Percentiles rank a stretch among this genome's conserved stretches.
Evolutionary conservation across 2,797 vertebrate genomes (phyloP).

Genomic region (Otolemur crassicaudatus): DNA sequence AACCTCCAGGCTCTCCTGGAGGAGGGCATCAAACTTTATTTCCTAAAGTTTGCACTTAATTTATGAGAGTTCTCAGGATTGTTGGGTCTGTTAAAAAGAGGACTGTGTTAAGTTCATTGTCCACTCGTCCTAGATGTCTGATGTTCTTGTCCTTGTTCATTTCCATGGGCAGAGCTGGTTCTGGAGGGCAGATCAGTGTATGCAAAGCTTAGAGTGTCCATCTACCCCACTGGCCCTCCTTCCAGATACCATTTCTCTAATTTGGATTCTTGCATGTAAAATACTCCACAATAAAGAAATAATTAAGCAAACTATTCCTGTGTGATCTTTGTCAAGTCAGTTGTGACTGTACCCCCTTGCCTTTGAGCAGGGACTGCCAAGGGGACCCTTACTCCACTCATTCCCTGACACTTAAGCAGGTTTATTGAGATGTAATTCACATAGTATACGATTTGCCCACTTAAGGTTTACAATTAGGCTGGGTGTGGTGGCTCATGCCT

Average conservation of each 20-base stretch:
- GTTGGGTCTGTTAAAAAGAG: constrained; percentile 70
- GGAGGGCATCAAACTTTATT: constrained; percentile 81
- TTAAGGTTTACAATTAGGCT: neutral
- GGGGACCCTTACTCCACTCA: neutral
- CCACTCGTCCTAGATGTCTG: constrained; percentile 47
- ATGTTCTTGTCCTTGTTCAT: constrained; percentile 55
- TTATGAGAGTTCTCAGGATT: constrained; percentile 77
- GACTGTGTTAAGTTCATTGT: constrained; percentile 74
- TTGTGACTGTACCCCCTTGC: neutral
- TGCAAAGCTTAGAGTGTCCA: constrained; percentile 34
- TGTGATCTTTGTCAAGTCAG: constrained; percentile 79
- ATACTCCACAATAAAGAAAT: constrained; percentile 92
- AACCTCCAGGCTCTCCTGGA: constrained; percentile 80
- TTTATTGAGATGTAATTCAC: neutral
- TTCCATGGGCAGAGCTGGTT: constrained; percentile 68
- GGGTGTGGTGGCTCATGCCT: too few species aligned
- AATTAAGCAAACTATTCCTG: constrained; percentile 91
- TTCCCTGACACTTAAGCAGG: neutral
- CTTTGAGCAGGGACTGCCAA: neutral
- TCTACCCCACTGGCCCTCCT: constrained; percentile 81
- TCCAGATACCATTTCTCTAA: constrained; percentile 82
- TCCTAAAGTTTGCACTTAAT: constrained; percentile 83
- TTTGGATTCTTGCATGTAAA: constrained; percentile 89
- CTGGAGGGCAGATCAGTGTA: constrained; percentile 60
- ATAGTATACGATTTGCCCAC: neutral